A percentile compares a stretch with the other conserved stretches of the same genome.
phyloP scores from a whole-genome alignment of 2,797 vertebrate species.

The Hipposideros larvatus region DNA sequence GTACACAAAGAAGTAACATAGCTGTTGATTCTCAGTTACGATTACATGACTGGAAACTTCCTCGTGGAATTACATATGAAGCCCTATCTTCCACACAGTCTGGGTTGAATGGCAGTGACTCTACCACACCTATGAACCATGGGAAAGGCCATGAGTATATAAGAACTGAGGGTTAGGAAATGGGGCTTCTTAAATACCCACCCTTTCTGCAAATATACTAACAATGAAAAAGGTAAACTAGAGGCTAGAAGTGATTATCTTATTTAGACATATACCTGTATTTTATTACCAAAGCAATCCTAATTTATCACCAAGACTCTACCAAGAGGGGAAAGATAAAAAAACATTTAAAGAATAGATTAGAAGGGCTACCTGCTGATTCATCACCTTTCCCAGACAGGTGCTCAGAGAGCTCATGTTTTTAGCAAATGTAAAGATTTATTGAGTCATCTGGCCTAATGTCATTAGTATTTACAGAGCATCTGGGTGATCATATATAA shows the following conservation, averaged over 20 bases:
- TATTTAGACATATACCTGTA: neutral
- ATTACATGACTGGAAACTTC: neutral
- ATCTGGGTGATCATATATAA: neutral
- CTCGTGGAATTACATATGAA: neutral
- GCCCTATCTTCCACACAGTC: neutral
- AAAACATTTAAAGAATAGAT: neutral
- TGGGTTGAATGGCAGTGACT: accelerated
- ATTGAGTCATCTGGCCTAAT: neutral
- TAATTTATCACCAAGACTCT: neutral
- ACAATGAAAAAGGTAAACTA: neutral
- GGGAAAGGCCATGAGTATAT: neutral
- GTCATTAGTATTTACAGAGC: neutral
- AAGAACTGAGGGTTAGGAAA: neutral
- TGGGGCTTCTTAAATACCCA: neutral
- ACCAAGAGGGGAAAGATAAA: neutral
- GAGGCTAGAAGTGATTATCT: neutral
- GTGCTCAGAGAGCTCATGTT: neutral
- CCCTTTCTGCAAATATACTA: neutral
- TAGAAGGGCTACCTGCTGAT: neutral
- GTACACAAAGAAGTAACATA: neutral
- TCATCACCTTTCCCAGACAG: neutral
- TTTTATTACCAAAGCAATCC: neutral
- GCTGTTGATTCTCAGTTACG: neutral
- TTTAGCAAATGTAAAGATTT: constrained; percentile 3
- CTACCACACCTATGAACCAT: neutral